Conservation (phyloP, 2,888 invertebrate species). For the Caenorhabditis japonica region DNA sequence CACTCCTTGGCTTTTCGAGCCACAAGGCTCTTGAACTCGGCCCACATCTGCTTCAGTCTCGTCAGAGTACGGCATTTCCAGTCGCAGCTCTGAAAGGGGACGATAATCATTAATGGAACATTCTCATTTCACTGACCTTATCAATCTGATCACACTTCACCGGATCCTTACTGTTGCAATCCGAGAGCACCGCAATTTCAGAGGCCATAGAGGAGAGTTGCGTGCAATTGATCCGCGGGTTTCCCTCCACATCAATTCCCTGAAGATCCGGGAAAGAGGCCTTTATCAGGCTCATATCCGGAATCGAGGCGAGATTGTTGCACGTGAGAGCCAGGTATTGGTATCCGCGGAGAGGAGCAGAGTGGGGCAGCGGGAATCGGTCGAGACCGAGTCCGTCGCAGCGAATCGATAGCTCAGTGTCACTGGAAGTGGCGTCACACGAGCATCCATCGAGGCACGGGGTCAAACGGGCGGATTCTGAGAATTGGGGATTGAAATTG, state of each 20-base stretch:
- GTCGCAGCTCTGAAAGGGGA: conserved; percentile 56
- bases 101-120: neutral
- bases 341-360: conserved; percentile 49
- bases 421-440: too few species aligned
- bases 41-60: conserved; percentile 60
- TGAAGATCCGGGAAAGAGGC: conserved; percentile 64
- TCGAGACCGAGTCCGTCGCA: conserved; percentile 54
- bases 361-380: conserved; percentile 53
- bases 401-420: conserved; percentile 57
- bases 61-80: conserved; percentile 60
- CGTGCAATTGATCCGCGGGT: conserved; percentile 54
- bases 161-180: conserved; percentile 42
- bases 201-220: conserved; percentile 24
- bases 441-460: conserved; percentile 60
- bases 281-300: conserved; percentile 50
- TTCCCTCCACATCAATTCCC: conserved; percentile 65
- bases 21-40: conserved; percentile 56
- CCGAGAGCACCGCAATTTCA: conserved; percentile 48
- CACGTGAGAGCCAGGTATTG: conserved; percentile 62
- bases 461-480: conserved; percentile 27
- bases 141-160: conserved; percentile 48
- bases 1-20: conserved; percentile 51
- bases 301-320: conserved; percentile 56
- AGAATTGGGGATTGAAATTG: too few species aligned
- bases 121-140: conserved; percentile 15